Conservation (phyloP, 2,113 vertebrate genomes). For the Apistogramma diplotaenia region DNA sequence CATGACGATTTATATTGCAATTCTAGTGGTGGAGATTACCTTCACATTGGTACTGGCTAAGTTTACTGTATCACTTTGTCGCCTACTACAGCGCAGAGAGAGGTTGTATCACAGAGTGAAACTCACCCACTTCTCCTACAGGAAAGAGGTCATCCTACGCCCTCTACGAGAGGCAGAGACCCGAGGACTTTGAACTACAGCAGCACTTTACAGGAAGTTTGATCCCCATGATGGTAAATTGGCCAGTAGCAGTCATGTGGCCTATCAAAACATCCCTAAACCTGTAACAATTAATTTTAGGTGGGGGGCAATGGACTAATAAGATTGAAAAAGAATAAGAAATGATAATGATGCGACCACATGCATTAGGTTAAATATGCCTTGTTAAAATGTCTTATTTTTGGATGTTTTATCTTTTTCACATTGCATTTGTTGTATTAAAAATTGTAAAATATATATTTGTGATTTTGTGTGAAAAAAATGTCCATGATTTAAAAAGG, state of each 20-base stretch:
- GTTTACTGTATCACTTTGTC: slow-evolving; percentile 61
- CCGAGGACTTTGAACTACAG: slow-evolving; percentile 32
- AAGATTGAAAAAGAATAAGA: neutral
- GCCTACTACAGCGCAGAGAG: slow-evolving; percentile 50
- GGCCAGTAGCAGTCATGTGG: neutral
- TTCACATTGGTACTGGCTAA: slow-evolving; percentile 55
- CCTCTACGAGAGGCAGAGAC: slow-evolving; percentile 59
- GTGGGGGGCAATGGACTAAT: neutral
- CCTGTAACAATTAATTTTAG: neutral
- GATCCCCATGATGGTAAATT: neutral
- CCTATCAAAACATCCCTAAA: neutral
- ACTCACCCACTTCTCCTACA: slow-evolving; percentile 73
- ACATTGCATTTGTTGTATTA: neutral
- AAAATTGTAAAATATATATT: neutral
- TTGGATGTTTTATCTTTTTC: neutral
- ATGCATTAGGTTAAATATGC: neutral
- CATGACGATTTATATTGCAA: slow-evolving; percentile 42
- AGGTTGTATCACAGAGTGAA: slow-evolving; percentile 50
- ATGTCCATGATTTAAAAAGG: neutral
- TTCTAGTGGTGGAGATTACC: slow-evolving; percentile 66
- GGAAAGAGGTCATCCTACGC: slow-evolving; percentile 65
- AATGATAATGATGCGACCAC: neutral
- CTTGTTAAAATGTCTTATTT: neutral
- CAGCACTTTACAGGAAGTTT: neutral
- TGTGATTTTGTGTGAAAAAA: neutral